These are phyloP conservation scores for Ptilodon capucinus DNA, from an alignment of 2,888 invertebrate genomes.

Conservation along the genomic window DNA sequence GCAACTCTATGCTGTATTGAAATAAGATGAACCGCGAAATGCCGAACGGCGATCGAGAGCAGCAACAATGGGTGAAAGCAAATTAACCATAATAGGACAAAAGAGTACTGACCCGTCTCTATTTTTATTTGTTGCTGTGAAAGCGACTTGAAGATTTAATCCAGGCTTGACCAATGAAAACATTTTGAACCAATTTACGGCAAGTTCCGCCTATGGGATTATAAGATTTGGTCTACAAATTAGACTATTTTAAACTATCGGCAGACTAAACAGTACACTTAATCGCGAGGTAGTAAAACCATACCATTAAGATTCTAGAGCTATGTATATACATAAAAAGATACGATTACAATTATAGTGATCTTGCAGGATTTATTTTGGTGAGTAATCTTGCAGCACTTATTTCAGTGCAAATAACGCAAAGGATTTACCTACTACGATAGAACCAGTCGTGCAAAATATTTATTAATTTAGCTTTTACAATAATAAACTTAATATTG, in stretches of 20 bases:
- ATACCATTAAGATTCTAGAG: too few species aligned
- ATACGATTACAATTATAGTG: too few species aligned
- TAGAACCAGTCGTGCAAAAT: too few species aligned
- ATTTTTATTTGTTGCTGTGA: conserved; percentile 58
- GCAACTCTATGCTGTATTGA: conserved; percentile 15
- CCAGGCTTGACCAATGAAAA: conserved; percentile 52
- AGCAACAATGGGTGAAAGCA: conserved; percentile 61
- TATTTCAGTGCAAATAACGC: too few species aligned
- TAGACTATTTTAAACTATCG: conserved; percentile 5
- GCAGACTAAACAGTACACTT: too few species aligned
- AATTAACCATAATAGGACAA: conserved; percentile 50
- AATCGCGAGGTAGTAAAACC: too few species aligned
- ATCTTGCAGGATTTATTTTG: too few species aligned
- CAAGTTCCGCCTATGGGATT: conserved; percentile 2
- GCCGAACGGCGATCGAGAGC: conserved; percentile 27
- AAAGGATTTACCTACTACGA: too few species aligned
- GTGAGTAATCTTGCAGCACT: too few species aligned
- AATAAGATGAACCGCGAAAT: conserved; percentile 29
- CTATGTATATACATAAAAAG: too few species aligned
- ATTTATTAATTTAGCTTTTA: too few species aligned
- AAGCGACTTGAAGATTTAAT: conserved; percentile 69
- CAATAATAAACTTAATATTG: too few species aligned
- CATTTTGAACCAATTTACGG: conserved; percentile 52
- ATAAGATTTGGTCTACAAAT: not conserved
- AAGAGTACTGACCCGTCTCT: conserved; percentile 53